Evolutionary conservation across 2,888 invertebrate genomes (phyloP).

Genomic region (Chrysopilus asiliformis): DNA sequence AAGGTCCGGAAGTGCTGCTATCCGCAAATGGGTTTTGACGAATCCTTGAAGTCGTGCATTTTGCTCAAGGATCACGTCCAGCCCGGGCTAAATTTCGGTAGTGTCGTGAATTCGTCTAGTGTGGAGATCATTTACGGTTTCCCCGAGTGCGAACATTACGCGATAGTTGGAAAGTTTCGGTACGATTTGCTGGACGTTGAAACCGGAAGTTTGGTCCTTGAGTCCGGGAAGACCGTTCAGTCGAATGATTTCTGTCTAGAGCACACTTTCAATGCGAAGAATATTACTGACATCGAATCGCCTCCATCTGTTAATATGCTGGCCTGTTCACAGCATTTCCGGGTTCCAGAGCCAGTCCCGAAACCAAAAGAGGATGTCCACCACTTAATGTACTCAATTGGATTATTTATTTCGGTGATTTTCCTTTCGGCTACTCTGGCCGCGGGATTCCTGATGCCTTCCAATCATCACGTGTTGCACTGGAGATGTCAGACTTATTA

Average conservation of each 20-base stretch:
- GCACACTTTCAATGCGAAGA: slow-evolving; percentile 11
- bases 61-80: slow-evolving; percentile 30
- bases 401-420: slow-evolving; percentile 64
- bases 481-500: slow-evolving; percentile 83
- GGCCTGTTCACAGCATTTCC: slow-evolving; percentile 46
- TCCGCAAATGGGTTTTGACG: slow-evolving; percentile 46
- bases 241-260: slow-evolving; percentile 20
- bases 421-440: slow-evolving; percentile 71
- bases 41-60: slow-evolving; percentile 39
- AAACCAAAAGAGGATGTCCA: slow-evolving; percentile 37
- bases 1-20: slow-evolving; percentile 58
- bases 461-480: slow-evolving; percentile 73
- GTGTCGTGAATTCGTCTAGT: slow-evolving; percentile 24
- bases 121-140: slow-evolving; percentile 39
- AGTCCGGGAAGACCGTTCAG: slow-evolving; percentile 29
- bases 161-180: slow-evolving; percentile 44
- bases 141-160: slow-evolving; percentile 43
- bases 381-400: slow-evolving; percentile 61
- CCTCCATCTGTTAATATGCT: slow-evolving; percentile 33
- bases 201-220: slow-evolving; percentile 40
- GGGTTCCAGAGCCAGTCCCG: slow-evolving; percentile 20
- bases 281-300: neutral
- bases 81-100: slow-evolving; percentile 17
- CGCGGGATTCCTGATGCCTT: slow-evolving; percentile 65
- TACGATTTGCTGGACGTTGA: slow-evolving; percentile 40